Conservation (phyloP, 2,888 invertebrate genomes). For the Amblyjoppa proteus region DNA sequence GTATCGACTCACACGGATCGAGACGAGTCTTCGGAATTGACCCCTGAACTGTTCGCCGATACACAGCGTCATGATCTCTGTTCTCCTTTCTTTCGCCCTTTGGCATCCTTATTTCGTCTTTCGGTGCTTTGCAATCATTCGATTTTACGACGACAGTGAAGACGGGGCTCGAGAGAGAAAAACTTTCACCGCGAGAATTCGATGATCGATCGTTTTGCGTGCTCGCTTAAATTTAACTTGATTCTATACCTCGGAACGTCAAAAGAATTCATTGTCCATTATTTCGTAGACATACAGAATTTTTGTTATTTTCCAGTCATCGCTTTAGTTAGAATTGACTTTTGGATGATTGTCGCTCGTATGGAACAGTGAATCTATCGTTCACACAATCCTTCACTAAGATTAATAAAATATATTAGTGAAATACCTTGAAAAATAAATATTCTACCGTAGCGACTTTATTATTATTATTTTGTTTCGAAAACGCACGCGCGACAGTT, state of each 20-base stretch:
- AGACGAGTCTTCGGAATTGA: slow-evolving; percentile 54
- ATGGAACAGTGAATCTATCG: neutral
- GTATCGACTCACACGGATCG: slow-evolving; percentile 40
- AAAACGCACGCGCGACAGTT: neutral
- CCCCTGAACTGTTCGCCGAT: slow-evolving; percentile 52
- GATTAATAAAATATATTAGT: no score
- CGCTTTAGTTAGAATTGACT: neutral
- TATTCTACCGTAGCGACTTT: no score
- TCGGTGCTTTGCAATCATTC: slow-evolving; percentile 7
- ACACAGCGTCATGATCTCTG: slow-evolving; percentile 44
- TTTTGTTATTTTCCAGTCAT: neutral
- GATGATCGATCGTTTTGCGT: neutral
- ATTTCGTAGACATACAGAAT: neutral
- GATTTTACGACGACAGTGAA: neutral
- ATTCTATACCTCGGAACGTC: neutral
- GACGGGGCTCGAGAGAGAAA: neutral
- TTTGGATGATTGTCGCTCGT: neutral
- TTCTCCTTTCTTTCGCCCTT: neutral
- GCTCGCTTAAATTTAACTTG: neutral
- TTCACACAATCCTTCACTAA: no score
- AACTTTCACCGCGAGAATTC: slow-evolving; percentile 44
- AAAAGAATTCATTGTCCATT: neutral
- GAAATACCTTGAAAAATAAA: no score
- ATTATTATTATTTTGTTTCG: neutral
- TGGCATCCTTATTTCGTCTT: slow-evolving; percentile 29